Evolutionary conservation across 1,140 invertebrate genomes (phyloP).

Genomic region (Drosophila prosaltans): DNA sequence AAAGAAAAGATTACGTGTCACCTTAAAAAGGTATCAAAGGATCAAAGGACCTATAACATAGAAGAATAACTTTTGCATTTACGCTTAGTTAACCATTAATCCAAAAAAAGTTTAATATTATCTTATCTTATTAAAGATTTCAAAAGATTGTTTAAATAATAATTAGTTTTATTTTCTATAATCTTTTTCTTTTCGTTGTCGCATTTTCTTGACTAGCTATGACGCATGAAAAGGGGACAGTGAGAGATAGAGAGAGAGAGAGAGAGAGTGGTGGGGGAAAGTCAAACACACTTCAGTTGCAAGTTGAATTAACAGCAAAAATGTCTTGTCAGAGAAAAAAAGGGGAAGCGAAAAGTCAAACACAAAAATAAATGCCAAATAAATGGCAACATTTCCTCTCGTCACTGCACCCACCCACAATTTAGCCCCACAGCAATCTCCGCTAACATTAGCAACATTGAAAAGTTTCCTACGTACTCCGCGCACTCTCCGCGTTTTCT

Average conservation of each 20-base stretch:
- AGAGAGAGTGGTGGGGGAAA: not conserved
- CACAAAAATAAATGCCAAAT: constrained; percentile 18
- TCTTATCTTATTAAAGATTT: not conserved
- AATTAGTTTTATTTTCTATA: not conserved
- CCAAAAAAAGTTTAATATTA: not conserved
- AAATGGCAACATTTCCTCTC: constrained; percentile 8
- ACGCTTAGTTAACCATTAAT: no score
- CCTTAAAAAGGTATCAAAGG: no score
- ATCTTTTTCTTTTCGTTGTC: not conserved
- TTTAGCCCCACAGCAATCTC: not conserved
- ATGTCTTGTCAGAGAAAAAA: constrained; percentile 3
- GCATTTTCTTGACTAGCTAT: not conserved
- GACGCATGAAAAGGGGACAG: constrained; percentile 24
- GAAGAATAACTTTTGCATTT: no score
- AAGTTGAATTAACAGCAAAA: constrained; percentile 15
- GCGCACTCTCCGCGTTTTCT: not conserved
- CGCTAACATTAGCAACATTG: not conserved
- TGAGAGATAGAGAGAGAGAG: not conserved
- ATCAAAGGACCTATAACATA: no score
- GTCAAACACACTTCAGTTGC: constrained; percentile 4
- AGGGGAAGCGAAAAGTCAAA: constrained; percentile 20
- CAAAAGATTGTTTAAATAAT: not conserved
- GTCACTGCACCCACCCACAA: not conserved
- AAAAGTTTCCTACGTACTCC: not conserved
- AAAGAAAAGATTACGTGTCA: no score